These are phyloP conservation scores for Salticus scenicus DNA, from an alignment of 2,888 invertebrate species.

Conservation along the genomic window DNA sequence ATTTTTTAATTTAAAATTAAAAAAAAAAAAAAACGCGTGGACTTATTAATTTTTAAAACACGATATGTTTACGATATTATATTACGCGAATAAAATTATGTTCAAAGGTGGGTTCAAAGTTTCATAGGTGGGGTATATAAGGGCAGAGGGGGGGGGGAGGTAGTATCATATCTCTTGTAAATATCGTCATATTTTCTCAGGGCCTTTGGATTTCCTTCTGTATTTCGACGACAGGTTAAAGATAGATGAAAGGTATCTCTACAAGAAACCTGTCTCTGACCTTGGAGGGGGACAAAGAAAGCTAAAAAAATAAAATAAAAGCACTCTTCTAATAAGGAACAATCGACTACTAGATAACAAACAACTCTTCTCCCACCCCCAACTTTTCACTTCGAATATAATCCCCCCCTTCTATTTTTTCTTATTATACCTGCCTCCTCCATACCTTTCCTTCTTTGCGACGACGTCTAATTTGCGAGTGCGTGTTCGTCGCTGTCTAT, in stretches of 20 bases:
- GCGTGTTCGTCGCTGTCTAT: conserved; percentile 69
- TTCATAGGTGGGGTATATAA: too few relatives aligned
- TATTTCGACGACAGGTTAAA: conserved; percentile 37
- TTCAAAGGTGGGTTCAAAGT: too few relatives aligned
- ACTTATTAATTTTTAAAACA: too few relatives aligned
- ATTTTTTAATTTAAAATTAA: too few relatives aligned
- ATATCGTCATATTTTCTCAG: neutral
- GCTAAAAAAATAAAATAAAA: conserved; percentile 40
- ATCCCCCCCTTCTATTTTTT: conserved; percentile 30
- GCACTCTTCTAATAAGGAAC: conserved; percentile 64
- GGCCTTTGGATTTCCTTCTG: neutral
- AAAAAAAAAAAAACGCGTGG: too few relatives aligned
- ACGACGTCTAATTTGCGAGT: conserved; percentile 68
- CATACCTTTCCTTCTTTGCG: conserved; percentile 24
- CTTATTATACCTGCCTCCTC: conserved; percentile 13
- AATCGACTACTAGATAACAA: conserved; percentile 68
- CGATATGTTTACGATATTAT: too few relatives aligned
- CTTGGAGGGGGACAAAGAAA: conserved; percentile 63
- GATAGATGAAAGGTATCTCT: conserved; percentile 44
- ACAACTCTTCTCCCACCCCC: conserved; percentile 68
- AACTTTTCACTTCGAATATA: conserved; percentile 54
- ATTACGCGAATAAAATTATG: too few relatives aligned
- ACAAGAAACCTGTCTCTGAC: conserved; percentile 60
- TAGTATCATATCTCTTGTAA: too few relatives aligned
- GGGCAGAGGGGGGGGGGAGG: too few relatives aligned